phyloP scores from a whole-genome alignment of 2,797 vertebrate species.

The Coracias cyanogaster region DNA sequence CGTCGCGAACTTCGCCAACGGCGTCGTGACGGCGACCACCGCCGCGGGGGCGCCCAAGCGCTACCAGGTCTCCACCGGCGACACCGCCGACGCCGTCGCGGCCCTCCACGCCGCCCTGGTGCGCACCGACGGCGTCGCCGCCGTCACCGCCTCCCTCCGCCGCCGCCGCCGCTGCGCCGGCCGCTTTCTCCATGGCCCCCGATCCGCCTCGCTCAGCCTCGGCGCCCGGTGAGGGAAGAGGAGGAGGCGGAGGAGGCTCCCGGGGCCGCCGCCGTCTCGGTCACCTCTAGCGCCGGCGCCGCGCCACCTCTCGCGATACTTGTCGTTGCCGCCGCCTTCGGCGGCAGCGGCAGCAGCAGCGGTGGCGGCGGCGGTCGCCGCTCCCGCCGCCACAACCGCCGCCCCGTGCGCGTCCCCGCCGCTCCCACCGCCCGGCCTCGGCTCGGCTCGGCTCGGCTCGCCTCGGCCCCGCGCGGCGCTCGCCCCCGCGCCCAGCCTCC shows the following conservation, averaged over 20 bases:
- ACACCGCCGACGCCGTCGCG: too few relatives aligned
- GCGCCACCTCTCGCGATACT: constrained; percentile 33
- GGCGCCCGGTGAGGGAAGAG: background rate
- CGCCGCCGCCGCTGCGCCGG: background rate
- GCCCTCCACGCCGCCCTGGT: too few relatives aligned
- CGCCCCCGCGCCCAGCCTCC: background rate
- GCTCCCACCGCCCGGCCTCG: background rate
- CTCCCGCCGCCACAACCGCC: background rate
- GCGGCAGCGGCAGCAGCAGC: background rate
- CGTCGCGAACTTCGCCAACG: too few relatives aligned
- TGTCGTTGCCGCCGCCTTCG: constrained; percentile 13
- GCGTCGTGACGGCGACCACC: too few relatives aligned
- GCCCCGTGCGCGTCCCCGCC: background rate
- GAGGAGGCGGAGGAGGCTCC: background rate
- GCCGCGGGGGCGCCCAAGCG: too few relatives aligned
- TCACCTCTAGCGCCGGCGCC: constrained; percentile 76
- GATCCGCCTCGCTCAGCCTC: background rate
- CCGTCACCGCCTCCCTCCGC: background rate
- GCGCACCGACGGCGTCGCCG: constrained; percentile 56
- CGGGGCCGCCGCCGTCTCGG: constrained; percentile 72
- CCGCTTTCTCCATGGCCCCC: constrained; percentile 32
- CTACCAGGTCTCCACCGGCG: too few relatives aligned
- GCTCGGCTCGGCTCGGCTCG: background rate
- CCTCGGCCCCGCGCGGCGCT: background rate
- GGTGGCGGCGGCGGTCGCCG: background rate